Percentiles rank a stretch among this genome's conserved stretches.
Evolutionary conservation across 1,140 invertebrate genomes (phyloP).

Genomic region (Ostrea denselamellosa): DNA sequence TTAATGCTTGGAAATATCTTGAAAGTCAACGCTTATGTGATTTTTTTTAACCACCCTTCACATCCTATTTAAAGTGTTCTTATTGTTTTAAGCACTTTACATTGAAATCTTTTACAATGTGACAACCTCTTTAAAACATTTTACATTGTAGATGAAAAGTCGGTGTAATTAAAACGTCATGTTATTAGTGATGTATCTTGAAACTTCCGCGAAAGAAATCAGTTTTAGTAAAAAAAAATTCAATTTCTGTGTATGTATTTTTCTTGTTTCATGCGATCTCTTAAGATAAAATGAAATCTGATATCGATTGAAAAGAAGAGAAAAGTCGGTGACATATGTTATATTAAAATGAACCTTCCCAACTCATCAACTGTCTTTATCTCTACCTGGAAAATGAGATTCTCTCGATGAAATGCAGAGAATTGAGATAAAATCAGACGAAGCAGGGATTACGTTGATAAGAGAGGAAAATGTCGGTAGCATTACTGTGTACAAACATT

Average conservation of each 20-base stretch:
- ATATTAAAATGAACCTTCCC: background rate
- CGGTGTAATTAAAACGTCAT: too few species aligned
- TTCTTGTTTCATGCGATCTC: background rate
- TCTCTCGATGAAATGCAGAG: conserved; percentile 2
- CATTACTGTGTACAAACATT: background rate
- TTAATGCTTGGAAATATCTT: too few species aligned
- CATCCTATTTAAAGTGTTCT: too few species aligned
- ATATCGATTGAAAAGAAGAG: background rate
- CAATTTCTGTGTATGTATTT: background rate
- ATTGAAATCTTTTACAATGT: too few species aligned
- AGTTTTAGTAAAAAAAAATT: too few species aligned
- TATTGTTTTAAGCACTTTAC: too few species aligned
- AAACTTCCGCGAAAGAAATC: too few species aligned
- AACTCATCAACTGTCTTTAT: conserved; percentile 7
- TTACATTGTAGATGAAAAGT: too few species aligned
- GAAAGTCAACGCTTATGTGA: too few species aligned
- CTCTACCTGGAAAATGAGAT: conserved; percentile 33
- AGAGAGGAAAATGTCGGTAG: background rate
- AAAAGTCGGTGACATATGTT: background rate
- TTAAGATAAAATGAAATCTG: background rate
- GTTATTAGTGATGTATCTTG: too few species aligned
- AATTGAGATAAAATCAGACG: background rate
- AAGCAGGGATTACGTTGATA: conserved; percentile 11
- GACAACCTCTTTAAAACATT: too few species aligned
- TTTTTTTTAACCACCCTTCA: too few species aligned